Percentiles rank a stretch among this genome's conserved stretches.
phyloP scores from a whole-genome alignment of 1,140 invertebrate genomes.

The Manduca sexta region DNA sequence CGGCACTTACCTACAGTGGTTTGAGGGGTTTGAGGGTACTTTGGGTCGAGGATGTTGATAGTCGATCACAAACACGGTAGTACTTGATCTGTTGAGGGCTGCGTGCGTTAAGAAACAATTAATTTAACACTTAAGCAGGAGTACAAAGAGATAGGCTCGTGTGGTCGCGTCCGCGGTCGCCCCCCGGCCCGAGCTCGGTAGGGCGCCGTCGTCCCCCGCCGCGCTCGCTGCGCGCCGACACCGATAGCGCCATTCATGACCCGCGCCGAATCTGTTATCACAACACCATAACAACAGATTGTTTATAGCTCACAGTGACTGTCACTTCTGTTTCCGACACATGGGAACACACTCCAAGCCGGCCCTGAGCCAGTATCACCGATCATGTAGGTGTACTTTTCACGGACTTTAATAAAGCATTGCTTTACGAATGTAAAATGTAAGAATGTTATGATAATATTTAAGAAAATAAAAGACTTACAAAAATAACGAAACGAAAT shows the following conservation, averaged over 20 bases:
- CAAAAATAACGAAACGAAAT: neutral
- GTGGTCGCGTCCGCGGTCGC: conserved; percentile 16
- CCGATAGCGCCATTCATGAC: conserved; percentile 37
- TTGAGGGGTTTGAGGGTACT: no score
- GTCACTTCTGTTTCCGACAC: conserved; percentile 13
- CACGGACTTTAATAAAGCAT: no score
- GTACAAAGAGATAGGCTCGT: conserved; percentile 18
- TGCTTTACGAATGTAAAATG: no score
- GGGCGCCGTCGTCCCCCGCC: conserved; percentile 22
- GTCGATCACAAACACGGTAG: neutral
- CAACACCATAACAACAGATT: conserved; percentile 28
- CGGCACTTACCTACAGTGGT: no score
- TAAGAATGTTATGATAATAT: no score
- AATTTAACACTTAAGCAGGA: conserved; percentile 49
- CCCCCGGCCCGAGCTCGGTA: conserved; percentile 36
- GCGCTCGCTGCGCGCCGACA: conserved; percentile 21
- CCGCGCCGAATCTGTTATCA: conserved; percentile 28
- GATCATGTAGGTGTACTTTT: no score
- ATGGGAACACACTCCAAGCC: no score
- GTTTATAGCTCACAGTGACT: conserved; percentile 28
- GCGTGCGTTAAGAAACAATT: conserved; percentile 33
- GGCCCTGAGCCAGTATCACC: no score
- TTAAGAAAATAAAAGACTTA: neutral
- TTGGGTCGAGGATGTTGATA: no score
- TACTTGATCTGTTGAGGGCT: neutral